Conservation (phyloP, 2,113 vertebrate species). For the Mesitornis unicolor region DNA sequence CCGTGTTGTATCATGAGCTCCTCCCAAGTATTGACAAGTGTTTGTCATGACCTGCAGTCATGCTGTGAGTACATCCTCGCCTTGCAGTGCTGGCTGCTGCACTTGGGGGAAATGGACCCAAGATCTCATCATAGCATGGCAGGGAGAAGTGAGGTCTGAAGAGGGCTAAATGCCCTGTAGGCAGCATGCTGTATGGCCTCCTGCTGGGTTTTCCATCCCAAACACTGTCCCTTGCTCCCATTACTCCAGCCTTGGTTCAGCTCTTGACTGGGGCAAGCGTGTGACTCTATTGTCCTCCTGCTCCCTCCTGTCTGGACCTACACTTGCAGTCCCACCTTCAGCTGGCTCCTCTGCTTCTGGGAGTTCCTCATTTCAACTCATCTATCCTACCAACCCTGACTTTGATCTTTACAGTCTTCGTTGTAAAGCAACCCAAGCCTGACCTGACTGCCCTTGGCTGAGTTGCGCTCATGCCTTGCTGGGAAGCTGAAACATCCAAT, state of each 20-base stretch:
- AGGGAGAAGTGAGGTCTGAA: neutral
- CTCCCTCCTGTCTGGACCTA: neutral
- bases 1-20: rapidly evolving
- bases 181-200: rapidly evolving
- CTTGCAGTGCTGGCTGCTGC: rapidly evolving
- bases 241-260: neutral
- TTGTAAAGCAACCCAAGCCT: neutral
- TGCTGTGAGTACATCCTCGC: rapidly evolving
- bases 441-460: neutral
- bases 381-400: neutral
- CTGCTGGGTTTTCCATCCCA: neutral
- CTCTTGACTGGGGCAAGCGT: rapidly evolving
- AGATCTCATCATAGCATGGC: neutral
- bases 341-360: neutral
- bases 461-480: neutral
- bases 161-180: no score
- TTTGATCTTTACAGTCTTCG: neutral
- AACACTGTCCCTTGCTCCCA: no score
- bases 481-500: neutral
- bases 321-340: neutral
- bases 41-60: neutral
- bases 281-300: neutral
- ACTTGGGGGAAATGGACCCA: neutral
- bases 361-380: neutral
- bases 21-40: neutral